A percentile compares a stretch with the other conserved stretches of the same genome.
These are phyloP conservation scores for Silurus aristotelis DNA, from an alignment of 2,797 vertebrate species.

Conservation along the genomic window DNA sequence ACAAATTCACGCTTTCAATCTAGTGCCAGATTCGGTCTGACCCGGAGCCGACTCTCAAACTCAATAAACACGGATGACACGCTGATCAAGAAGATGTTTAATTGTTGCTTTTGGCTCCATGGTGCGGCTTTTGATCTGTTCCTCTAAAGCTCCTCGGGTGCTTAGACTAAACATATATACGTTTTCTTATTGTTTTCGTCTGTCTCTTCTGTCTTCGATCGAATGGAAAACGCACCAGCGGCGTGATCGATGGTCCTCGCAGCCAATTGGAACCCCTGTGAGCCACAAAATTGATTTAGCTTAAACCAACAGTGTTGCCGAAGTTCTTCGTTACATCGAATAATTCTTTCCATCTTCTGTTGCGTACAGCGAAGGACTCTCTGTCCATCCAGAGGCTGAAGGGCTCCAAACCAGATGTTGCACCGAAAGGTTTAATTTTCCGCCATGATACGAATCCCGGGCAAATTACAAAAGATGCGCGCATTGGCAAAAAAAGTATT, in stretches of 20 bases:
- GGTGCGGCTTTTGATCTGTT: slow-evolving; percentile 73
- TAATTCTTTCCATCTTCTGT: slow-evolving; percentile 82
- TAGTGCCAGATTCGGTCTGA: slow-evolving; percentile 64
- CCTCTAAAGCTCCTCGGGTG: slow-evolving; percentile 64
- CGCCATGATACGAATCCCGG: slow-evolving; percentile 74
- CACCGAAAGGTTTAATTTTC: slow-evolving; percentile 79
- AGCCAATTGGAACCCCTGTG: slow-evolving; percentile 80
- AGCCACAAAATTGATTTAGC: slow-evolving; percentile 81
- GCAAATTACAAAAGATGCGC: slow-evolving; percentile 78
- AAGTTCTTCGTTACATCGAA: slow-evolving; percentile 88
- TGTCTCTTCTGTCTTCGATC: slow-evolving; percentile 56
- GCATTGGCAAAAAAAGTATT: slow-evolving; percentile 74
- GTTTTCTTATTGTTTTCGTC: slow-evolving; percentile 63
- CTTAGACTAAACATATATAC: slow-evolving; percentile 77
- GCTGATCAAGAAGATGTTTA: slow-evolving; percentile 71
- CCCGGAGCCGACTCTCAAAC: slow-evolving; percentile 68
- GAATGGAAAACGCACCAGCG: slow-evolving; percentile 78
- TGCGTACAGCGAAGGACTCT: slow-evolving; percentile 79
- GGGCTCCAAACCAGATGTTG: slow-evolving; percentile 87
- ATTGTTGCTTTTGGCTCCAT: slow-evolving; percentile 78
- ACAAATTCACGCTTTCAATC: slow-evolving; percentile 64
- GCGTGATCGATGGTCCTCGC: slow-evolving; percentile 79
- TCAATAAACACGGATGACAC: slow-evolving; percentile 74
- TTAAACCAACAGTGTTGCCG: slow-evolving; percentile 77
- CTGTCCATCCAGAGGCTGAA: slow-evolving; percentile 80